Base-by-base conservation (phyloP, 2,113 vertebrate genomes). In the Gnathonemus echidnorhynchus region DNA sequence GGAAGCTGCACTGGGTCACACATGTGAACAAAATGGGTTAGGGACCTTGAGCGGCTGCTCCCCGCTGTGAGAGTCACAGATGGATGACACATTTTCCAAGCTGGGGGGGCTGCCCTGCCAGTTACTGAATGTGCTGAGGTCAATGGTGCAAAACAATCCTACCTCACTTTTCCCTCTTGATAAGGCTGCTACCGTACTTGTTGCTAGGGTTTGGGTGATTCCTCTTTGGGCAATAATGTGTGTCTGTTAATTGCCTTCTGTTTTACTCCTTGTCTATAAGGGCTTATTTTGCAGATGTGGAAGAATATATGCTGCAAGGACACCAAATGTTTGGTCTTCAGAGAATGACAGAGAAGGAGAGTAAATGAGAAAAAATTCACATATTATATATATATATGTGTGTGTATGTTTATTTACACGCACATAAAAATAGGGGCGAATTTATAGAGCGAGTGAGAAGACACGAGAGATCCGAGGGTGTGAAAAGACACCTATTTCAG, bases 91-190 rank as follows among this genome's bases (percentile, higher is more conserved):
- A 80, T 80, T 94, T 91, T 89, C 90, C 86, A 27, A 27, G 19
- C 45, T 48, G 45, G 83, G 45, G 19, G 31, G n/a, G 52, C 49
- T 52, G 48, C 21, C 27, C 19, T 35, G 24, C 24, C 21, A 49
- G 24, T 91, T 90, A 91, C 88, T 48, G 17, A 91, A 42, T 91
- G 91, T 52, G 92, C 39, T 21, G 90, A 92, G 90, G 87, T 94
- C 92, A 91, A 93, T 93, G 93, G 93, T 93, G 93, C 58, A 56
- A 87, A 90, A 90, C 45, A 27, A 70, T 80, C 88, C 88, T 88
- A 77, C 87, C 70, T 10, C 50, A 66, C 87, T 83, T 53, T 48
- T 31, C 42, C 4, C 45, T 24, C n/a, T 13, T 45, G 62, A 74
- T 17, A 48, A 45, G 46, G 11, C 6, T 80, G 77, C 70, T 83